Conservation (phyloP, 2,113 vertebrate species). For the Lophius piscatorius region DNA sequence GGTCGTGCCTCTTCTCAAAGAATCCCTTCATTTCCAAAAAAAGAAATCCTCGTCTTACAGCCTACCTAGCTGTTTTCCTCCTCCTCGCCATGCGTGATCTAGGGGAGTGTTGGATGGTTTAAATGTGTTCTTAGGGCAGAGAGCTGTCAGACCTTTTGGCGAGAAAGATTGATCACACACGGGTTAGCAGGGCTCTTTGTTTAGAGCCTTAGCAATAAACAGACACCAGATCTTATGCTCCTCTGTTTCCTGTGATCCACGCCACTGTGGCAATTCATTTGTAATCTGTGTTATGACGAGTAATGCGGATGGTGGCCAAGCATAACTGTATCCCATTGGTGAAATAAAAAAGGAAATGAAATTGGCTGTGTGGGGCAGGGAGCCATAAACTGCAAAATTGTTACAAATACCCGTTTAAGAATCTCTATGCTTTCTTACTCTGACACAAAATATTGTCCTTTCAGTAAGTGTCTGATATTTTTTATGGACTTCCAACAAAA, state of each 20-base stretch:
- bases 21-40: slow-evolving; percentile 32
- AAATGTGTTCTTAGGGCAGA: slow-evolving; percentile 98
- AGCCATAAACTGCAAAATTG: slow-evolving; percentile 21
- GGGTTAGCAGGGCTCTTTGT: slow-evolving; percentile 96
- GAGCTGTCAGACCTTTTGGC: slow-evolving; percentile 99
- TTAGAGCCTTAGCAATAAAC: slow-evolving; percentile 98
- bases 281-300: slow-evolving; percentile 37
- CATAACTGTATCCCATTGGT: slow-evolving; percentile 43
- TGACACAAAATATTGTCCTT: not conserved
- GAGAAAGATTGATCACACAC: slow-evolving; percentile 96
- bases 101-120: slow-evolving; percentile 92
- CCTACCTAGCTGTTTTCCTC: slow-evolving; percentile 78
- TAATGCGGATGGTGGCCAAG: slow-evolving; percentile 42
- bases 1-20: slow-evolving; percentile 40
- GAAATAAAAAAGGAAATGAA: slow-evolving; percentile 46
- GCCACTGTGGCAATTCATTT: slow-evolving; percentile 57
- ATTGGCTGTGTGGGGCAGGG: slow-evolving; percentile 13
- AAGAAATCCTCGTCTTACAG: slow-evolving; percentile 34
- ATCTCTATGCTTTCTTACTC: not conserved
- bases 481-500: not conserved
- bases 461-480: not conserved
- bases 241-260: slow-evolving; percentile 75
- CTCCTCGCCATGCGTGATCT: slow-evolving; percentile 90
- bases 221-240: slow-evolving; percentile 68
- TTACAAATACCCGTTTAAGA: slow-evolving; percentile 27